Evolutionary conservation across 2,113 vertebrate species (phyloP).

Genomic region (Tonatia bakeri): DNA sequence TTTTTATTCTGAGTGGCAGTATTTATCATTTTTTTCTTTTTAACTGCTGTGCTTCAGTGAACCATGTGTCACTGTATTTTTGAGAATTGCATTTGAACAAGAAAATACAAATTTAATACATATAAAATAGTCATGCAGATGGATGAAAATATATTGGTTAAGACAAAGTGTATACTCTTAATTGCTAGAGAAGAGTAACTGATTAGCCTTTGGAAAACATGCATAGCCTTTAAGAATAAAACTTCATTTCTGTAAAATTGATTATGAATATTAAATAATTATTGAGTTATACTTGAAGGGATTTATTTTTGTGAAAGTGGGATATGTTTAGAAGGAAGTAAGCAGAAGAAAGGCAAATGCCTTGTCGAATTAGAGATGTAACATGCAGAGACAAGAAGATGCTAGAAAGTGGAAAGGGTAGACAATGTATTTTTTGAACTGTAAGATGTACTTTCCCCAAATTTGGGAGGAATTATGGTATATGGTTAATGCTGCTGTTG

Average conservation of each 20-base stretch:
- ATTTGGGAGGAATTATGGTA: too few species aligned
- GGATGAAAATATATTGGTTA: not conserved
- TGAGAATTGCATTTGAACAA: not conserved
- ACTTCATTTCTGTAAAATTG: not conserved
- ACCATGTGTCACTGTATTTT: not conserved
- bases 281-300: not conserved
- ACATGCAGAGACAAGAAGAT: not conserved
- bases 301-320: not conserved
- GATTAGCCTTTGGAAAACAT: not conserved
- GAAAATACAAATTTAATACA: not conserved
- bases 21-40: not conserved
- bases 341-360: not conserved
- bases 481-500: too few species aligned
- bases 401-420: not conserved
- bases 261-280: not conserved
- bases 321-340: not conserved
- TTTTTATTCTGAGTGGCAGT: not conserved
- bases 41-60: not conserved
- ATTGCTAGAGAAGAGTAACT: conserved; percentile 10
- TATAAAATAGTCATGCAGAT: not conserved
- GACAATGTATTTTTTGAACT: too few species aligned
- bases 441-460: too few species aligned
- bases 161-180: not conserved
- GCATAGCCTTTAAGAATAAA: not conserved
- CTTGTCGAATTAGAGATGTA: not conserved